Base-by-base conservation (phyloP, 2,888 invertebrate species). In the Clanis bilineata region DNA sequence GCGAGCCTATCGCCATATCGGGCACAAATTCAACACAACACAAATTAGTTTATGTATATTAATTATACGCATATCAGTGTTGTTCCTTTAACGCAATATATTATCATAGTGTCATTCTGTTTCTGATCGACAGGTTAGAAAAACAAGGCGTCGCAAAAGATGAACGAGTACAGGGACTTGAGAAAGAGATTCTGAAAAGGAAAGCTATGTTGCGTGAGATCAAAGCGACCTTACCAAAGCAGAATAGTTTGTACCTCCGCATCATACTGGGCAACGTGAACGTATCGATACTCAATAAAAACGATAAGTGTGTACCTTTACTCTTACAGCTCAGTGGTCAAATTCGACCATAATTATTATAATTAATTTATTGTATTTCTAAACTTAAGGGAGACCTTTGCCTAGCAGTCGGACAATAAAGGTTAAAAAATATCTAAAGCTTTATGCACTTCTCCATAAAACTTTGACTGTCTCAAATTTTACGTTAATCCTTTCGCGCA, bases 261-360 rank as follows among this genome's bases (percentile, higher is more conserved):
- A 98, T 99, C 77, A 99, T 99, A 84, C 94, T 99, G 64, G 99
- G 99, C 70, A 97, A 97, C 86, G 98, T 99, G 51, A 99, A 99
- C 90, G 98, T 99, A 23, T 99, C 99, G 25, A 97, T 99, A 84
- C 93, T 99, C 64, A 98, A 98, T 92, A 98, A 98, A 93, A 97
- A 96, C 83, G 98, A 98, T 88, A 98, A 98, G 97, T 98, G 93
- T 93, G 95, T 92, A 64, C 56, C 21, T 47, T 32, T 22, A 39
- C 62, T 58, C 21, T 45, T 51, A 23, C 56, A 22, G 10, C 18
- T 15, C 6, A 21, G 28, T 54, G 36, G 5, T 15, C 18, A 36
- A 7, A 12, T 18, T 5, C 32, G 2, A 32, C 9, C 9, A 32
- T 9, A 9, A 32, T 3, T 41, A 12, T n/a, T 36, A 36, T 36